phyloP scores from a whole-genome alignment of 2,888 invertebrate species.

The Eupsilia transversa region DNA sequence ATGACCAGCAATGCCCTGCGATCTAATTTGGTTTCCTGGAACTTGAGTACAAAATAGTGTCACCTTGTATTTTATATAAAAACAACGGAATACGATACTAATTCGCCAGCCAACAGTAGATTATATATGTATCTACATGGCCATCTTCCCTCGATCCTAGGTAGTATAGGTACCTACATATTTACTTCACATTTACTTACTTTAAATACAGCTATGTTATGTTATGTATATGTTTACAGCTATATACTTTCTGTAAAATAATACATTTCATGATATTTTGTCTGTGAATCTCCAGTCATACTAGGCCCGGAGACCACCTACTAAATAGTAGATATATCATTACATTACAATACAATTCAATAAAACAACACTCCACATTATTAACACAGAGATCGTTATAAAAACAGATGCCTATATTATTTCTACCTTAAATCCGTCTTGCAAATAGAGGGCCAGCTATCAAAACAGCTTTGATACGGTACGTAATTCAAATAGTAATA shows the following conservation, averaged over 20 bases:
- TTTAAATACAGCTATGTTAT: not conserved
- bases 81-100: slow-evolving; percentile 8
- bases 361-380: not conserved
- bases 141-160: not conserved
- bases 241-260: no score
- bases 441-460: slow-evolving; percentile 30
- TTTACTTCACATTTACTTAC: not conserved
- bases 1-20: not conserved
- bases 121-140: slow-evolving; percentile 8
- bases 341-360: not conserved
- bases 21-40: not conserved
- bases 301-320: not conserved
- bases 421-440: not conserved
- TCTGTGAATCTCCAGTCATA: not conserved
- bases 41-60: not conserved
- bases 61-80: not conserved
- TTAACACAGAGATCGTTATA: not conserved
- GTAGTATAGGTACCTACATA: not conserved
- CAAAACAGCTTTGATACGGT: slow-evolving; percentile 34
- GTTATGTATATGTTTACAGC: no score
- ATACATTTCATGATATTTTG: not conserved
- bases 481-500: slow-evolving; percentile 59
- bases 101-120: slow-evolving; percentile 19
- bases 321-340: not conserved
- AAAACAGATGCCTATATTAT: slow-evolving; percentile 8